phyloP scores from a whole-genome alignment of 2,113 vertebrate species.

The Struthio camelus region DNA sequence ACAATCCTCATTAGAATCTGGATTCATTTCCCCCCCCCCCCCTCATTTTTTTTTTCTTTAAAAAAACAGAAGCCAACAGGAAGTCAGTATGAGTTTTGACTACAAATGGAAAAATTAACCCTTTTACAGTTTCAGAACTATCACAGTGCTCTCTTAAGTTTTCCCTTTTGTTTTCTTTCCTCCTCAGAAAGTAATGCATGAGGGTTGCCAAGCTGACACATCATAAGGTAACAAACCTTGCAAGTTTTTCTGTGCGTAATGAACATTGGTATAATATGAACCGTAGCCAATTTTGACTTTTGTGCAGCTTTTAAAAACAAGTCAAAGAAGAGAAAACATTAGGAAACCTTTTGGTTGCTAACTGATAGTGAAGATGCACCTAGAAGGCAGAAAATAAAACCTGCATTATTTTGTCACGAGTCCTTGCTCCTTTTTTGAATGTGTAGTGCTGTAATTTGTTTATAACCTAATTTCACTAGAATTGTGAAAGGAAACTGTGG shows the following conservation, averaged over 20 bases:
- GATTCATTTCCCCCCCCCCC: neutral
- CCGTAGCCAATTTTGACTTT: neutral
- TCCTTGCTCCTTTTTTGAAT: neutral
- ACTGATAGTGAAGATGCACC: neutral
- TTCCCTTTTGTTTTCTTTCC: neutral
- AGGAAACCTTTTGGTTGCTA: neutral
- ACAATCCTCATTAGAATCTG: no score
- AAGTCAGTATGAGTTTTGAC: neutral
- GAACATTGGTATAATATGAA: neutral
- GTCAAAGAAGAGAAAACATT: neutral
- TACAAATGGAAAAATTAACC: neutral
- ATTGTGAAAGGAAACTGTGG: fast-evolving
- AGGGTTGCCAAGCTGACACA: neutral
- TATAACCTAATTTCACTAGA: neutral
- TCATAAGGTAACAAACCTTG: neutral
- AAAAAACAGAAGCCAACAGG: neutral
- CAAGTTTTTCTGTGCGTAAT: neutral
- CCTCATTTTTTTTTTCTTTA: no score
- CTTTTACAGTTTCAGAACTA: neutral
- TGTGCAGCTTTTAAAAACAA: neutral
- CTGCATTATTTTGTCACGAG: neutral
- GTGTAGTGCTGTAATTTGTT: neutral
- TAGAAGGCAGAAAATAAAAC: conserved; percentile 7
- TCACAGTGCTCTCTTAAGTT: neutral
- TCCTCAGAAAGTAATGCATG: neutral